Conservation (phyloP, 2,113 vertebrate genomes). For the Ceratotherium simum region DNA sequence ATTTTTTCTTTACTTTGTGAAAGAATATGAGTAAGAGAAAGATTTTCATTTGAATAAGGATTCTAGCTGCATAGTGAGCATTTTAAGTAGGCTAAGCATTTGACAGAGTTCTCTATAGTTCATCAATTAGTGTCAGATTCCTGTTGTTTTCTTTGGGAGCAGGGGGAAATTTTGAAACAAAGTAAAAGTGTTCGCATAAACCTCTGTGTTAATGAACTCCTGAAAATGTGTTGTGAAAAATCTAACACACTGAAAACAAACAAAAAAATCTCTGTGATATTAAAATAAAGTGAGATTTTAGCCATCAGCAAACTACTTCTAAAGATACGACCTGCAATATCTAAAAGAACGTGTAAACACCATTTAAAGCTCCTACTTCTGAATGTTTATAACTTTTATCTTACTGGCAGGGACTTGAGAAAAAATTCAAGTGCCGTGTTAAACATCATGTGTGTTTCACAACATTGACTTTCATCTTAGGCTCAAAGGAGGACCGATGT, state of each 20-base stretch:
- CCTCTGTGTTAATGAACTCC: neutral
- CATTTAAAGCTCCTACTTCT: neutral
- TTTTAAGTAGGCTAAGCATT: neutral
- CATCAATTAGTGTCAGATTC: neutral
- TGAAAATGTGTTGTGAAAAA: conserved; percentile 27
- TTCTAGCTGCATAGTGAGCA: neutral
- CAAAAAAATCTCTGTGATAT: neutral
- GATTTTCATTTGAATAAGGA: neutral
- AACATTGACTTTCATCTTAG: neutral
- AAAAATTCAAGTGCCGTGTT: neutral
- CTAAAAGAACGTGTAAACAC: neutral
- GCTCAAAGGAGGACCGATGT: neutral
- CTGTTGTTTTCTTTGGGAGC: neutral
- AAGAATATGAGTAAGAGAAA: neutral
- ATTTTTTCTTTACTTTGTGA: neutral
- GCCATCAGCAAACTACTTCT: neutral
- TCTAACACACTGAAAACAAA: neutral
- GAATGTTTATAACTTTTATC: neutral
- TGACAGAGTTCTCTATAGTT: neutral
- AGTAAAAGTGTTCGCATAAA: neutral
- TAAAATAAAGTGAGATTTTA: conserved; percentile 24
- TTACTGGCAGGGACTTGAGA: neutral
- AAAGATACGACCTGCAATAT: neutral
- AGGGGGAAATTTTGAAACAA: neutral
- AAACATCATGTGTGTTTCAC: neutral